Evolutionary conservation across 2,888 invertebrate species (phyloP).

Genomic region (Eupithecia abbreviata): DNA sequence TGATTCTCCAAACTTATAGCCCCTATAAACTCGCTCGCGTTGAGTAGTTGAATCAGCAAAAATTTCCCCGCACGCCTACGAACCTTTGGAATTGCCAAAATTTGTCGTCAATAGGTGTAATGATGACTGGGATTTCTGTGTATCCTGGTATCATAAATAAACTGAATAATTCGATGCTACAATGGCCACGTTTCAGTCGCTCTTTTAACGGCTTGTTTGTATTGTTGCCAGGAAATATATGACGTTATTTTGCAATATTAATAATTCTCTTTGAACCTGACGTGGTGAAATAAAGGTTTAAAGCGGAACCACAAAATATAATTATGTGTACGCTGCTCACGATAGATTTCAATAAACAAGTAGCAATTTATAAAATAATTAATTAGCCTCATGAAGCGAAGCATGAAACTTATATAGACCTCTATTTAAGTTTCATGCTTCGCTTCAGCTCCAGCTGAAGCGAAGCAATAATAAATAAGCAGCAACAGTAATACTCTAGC

Average conservation of each 20-base stretch:
- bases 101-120: constrained; percentile 73
- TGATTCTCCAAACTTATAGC: constrained; percentile 76
- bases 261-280: constrained; percentile 31
- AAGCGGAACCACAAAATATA: not conserved
- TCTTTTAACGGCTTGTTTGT: constrained; percentile 38
- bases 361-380: not conserved
- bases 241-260: constrained; percentile 35
- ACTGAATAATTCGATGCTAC: constrained; percentile 60
- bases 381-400: not conserved
- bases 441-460: not conserved
- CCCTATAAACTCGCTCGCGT: constrained; percentile 74
- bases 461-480: constrained; percentile 55
- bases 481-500: constrained; percentile 41
- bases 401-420: constrained; percentile 19
- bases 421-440: too few relatives aligned
- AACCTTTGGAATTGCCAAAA: constrained; percentile 76
- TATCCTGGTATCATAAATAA: constrained; percentile 63
- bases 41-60: constrained; percentile 68
- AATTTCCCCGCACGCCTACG: constrained; percentile 58
- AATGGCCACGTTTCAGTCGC: constrained; percentile 48
- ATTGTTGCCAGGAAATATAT: constrained; percentile 37
- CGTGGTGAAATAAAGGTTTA: constrained; percentile 14
- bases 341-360: not conserved
- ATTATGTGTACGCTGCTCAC: not conserved
- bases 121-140: constrained; percentile 65